Evolutionary conservation across 2,888 invertebrate species (phyloP).

Genomic region (Zygaena filipendulae): DNA sequence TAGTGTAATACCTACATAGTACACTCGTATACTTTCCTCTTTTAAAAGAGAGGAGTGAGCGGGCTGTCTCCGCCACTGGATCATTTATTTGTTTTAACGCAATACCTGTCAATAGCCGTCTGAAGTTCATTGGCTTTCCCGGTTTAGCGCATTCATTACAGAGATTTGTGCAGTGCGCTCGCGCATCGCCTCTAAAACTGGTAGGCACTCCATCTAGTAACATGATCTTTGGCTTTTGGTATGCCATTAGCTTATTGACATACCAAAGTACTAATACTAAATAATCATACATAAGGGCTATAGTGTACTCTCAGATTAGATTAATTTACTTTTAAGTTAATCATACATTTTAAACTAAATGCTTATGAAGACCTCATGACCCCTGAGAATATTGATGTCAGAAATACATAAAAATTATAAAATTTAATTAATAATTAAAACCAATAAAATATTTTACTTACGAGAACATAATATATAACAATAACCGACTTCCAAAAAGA

Average conservation of each 20-base stretch:
- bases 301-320: no score
- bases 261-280: conserved; percentile 53
- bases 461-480: no score
- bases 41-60: conserved; percentile 33
- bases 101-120: conserved; percentile 65
- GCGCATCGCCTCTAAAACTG: conserved; percentile 41
- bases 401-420: no score
- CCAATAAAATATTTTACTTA: no score
- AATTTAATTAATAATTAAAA: no score
- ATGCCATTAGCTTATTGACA: conserved; percentile 60
- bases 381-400: no score
- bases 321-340: no score
- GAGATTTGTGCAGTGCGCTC: conserved; percentile 54
- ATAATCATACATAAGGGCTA: conserved; percentile 48
- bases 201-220: conserved; percentile 48
- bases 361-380: no score
- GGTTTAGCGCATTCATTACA: conserved; percentile 61
- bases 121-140: conserved; percentile 64
- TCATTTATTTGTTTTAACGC: conserved; percentile 66
- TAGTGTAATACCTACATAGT: conserved; percentile 27
- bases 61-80: conserved; percentile 56
- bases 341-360: no score
- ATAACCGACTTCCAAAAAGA: no score
- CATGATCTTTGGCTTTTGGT: conserved; percentile 50
- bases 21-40: conserved; percentile 8